Base-by-base conservation (phyloP, 1,140 invertebrate species). In the Dreissena polymorpha region DNA sequence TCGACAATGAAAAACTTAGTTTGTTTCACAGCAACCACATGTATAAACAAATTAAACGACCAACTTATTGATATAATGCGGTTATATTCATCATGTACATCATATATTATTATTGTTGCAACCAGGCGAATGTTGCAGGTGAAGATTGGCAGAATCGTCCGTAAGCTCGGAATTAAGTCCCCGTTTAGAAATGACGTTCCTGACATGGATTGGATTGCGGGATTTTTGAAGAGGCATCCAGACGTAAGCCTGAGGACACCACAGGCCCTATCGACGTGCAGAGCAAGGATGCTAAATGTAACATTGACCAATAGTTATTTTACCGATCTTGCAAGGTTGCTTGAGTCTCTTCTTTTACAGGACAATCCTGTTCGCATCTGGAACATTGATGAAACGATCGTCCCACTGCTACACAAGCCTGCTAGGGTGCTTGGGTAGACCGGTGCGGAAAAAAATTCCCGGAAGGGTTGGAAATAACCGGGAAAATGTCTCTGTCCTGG, bases 381-480 rank as follows among this genome's bases (percentile, higher is more conserved):
- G 80, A 86, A 86, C 57, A 68, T 68, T 12, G 83, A 85, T 53
- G 78, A 86, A 69, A 84, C 86, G 1, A 71, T 74, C 13, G 18
- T 78, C 8, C 57, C 55, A 13, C 69, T 86, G 16, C 5, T 12
- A 13, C 82, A 84, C 13, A 70, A 71, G 13, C 68, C 83, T 8
- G 27, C 27, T n/a, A 64, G 70, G 27, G 8, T 73, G 79, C 2
- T 27, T 68, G 69, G 74, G 70, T 2, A 2, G 51, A 23, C 63
- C 51, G 39, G 72, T 65, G n/a, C 57, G 14, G n/a, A 73, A 60
- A 39, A 64, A 75, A 21, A 23, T 80, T 6, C 71, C 78, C 7
- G 83, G 60, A 14, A 57, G 86, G 29, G 55, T 39, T 0, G 25
- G 60, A 3, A 82, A 82, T 64, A 72, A n/a, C 16, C 27, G 75